Evolutionary conservation across 2,797 vertebrate species (phyloP).

Genomic region (Salarias fasciatus): DNA sequence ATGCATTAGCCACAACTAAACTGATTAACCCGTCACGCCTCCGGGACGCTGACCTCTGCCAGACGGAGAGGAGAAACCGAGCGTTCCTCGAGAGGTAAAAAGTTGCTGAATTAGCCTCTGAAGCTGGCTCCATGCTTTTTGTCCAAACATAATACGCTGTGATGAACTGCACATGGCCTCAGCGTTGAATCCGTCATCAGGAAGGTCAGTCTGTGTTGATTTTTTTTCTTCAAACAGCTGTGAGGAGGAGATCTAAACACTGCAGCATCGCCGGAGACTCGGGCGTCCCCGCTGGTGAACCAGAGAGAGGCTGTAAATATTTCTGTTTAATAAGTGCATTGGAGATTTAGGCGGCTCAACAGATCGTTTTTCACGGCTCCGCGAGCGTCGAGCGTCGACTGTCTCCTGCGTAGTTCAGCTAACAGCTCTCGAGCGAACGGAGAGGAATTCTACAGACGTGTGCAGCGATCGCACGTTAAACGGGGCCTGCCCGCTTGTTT

Average conservation of each 20-base stretch:
- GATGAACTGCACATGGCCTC: too few species aligned
- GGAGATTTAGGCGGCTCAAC: constrained; percentile 12
- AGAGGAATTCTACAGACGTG: constrained; percentile 5
- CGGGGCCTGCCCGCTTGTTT: constrained; percentile 5
- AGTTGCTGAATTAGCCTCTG: constrained; percentile 2
- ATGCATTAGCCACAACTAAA: constrained; percentile 38
- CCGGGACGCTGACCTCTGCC: constrained; percentile 45
- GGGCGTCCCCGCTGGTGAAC: constrained; percentile 12
- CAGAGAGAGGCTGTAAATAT: constrained; percentile 34
- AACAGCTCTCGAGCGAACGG: constrained; percentile 10
- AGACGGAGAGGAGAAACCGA: constrained; percentile 28
- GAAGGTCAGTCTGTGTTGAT: neutral
- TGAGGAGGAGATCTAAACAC: constrained; percentile 27
- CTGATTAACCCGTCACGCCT: constrained; percentile 46
- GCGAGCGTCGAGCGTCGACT: neutral
- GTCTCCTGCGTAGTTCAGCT: constrained; percentile 9
- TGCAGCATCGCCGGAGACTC: constrained; percentile 16
- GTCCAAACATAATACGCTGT: constrained; percentile 1
- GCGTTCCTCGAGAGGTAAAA: constrained; percentile 13
- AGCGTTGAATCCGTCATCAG: constrained; percentile 22
- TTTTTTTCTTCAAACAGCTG: neutral
- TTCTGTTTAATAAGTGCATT: constrained; percentile 29
- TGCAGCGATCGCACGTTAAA: constrained; percentile 9
- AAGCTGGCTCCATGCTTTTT: constrained; percentile 3
- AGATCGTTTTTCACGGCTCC: constrained; percentile 21